Evolutionary conservation across 2,888 invertebrate genomes (phyloP).

Genomic region (Drosophila austrosaltans): DNA sequence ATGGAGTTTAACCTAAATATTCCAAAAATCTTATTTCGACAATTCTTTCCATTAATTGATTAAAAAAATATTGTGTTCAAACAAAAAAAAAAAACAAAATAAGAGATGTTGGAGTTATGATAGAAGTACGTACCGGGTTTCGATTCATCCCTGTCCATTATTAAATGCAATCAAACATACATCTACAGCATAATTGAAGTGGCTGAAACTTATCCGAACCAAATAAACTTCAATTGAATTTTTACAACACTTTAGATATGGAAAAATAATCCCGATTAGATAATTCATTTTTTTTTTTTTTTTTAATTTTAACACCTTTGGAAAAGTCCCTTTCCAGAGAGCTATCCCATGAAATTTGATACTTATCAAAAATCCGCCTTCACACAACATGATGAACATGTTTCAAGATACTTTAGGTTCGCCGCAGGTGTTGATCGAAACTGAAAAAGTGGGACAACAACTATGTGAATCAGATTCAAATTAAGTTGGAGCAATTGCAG

Average conservation of each 20-base stretch:
- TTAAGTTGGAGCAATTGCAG: slow-evolving; percentile 34
- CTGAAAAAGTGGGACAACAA: slow-evolving; percentile 68
- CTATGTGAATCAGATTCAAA: slow-evolving; percentile 48
- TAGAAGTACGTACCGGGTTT: slow-evolving; percentile 63
- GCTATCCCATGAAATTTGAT: slow-evolving; percentile 36
- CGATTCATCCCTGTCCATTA: slow-evolving; percentile 51
- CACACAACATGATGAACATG: slow-evolving; percentile 16
- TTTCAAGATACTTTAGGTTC: slow-evolving; percentile 44
- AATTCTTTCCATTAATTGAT: slow-evolving; percentile 57
- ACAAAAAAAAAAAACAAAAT: slow-evolving; percentile 14
- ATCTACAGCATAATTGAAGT: slow-evolving; percentile 45
- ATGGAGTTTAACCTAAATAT: slow-evolving; percentile 5
- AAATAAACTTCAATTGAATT: slow-evolving; percentile 53
- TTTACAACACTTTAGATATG: slow-evolving; percentile 24
- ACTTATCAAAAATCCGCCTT: slow-evolving; percentile 39
- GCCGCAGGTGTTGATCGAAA: slow-evolving; percentile 48
- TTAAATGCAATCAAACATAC: slow-evolving; percentile 39
- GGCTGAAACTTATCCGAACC: slow-evolving; percentile 32
- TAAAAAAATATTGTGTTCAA: background rate
- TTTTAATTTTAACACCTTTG: slow-evolving; percentile 43
- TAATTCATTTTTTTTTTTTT: slow-evolving; percentile 32
- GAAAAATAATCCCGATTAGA: slow-evolving; percentile 25
- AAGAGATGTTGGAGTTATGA: slow-evolving; percentile 55
- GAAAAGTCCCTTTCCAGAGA: slow-evolving; percentile 44
- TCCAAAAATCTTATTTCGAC: slow-evolving; percentile 37